Base-by-base conservation (phyloP, 2,113 vertebrate genomes). In the Halichoeres trimaculatus region DNA sequence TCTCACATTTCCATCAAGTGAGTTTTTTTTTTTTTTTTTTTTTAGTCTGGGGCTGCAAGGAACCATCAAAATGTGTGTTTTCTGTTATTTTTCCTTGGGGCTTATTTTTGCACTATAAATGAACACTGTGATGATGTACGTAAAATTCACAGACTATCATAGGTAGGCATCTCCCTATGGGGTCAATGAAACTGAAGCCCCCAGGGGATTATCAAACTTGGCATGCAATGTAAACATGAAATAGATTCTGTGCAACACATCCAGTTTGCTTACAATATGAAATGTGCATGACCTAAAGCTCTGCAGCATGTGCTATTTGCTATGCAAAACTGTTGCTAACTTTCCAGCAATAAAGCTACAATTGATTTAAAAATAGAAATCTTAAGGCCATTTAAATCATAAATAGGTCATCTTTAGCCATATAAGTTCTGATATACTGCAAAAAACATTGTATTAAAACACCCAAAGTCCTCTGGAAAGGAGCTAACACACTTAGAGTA, bases 1-100 rank as follows among this genome's bases (percentile, higher is more conserved):
- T 66, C 40, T 35, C 47, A 76, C 34, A 69, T 65, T 74, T 72
- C 51, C 56, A 76, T 83, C 17, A 53, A 69, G 56, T 75, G 71
- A 14, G 8, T 61, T 74, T 74, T 20, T 51, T 3, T 48, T n/a
- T n/a, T n/a, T n/a, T n/a, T n/a, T n/a, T n/a, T n/a, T n/a, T n/a
- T 20, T 52, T 2, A 53, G 50, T 76, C n/a, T 59, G 30, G n/a
- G 34, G 5, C 23, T 54, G 41, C 23, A 22, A 50, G 53, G 58
- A 64, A 58, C n/a, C 53, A 8, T 38, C 50, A 62, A 24, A 48
- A 17, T 22, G n/a, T 30, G 30, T 30, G n/a, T n/a, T n/a, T 66
- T 58, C 7, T 35, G 54, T 36, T 7, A 12, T 50, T 61, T 78
- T 53, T 1, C 9, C 26, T 7, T 40, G 30, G 8, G 14, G 24